These are phyloP conservation scores for Pyrrhosoma nymphula DNA, from an alignment of 2,888 invertebrate species.

Conservation along the genomic window DNA sequence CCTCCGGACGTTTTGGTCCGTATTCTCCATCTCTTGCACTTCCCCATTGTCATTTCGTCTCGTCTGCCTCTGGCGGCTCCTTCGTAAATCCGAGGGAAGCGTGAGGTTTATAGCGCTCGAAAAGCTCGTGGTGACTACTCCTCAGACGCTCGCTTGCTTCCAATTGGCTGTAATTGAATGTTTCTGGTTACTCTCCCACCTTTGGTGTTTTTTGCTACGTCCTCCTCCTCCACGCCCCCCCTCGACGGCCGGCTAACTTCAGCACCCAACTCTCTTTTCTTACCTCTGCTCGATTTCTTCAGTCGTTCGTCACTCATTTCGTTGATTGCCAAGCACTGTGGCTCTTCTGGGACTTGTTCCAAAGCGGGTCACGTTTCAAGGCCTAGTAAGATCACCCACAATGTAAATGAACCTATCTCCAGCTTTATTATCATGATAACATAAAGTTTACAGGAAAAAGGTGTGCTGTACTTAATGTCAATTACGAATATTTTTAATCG, in stretches of 20 bases:
- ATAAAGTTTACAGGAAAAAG: too few relatives aligned
- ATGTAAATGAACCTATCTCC: too few relatives aligned
- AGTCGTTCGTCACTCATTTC: background rate
- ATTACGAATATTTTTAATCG: too few relatives aligned
- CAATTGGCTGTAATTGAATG: conserved; percentile 21
- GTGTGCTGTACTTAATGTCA: too few relatives aligned
- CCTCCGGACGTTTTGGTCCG: too few relatives aligned
- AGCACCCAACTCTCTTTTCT: background rate
- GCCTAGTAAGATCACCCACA: background rate
- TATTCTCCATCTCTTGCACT: background rate
- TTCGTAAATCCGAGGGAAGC: background rate
- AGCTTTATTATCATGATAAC: too few relatives aligned
- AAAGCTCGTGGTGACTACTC: background rate
- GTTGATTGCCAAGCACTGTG: background rate
- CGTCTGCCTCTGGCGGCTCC: background rate
- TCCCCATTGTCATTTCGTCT: background rate
- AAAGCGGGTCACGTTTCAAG: background rate
- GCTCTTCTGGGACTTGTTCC: background rate
- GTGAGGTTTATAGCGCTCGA: background rate
- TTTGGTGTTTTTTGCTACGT: background rate
- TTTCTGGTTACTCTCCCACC: background rate
- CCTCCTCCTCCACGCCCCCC: background rate
- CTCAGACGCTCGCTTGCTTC: background rate
- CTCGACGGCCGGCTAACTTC: background rate
- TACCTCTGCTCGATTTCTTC: background rate